These are phyloP conservation scores for Danio tinwini DNA, from an alignment of 2,797 vertebrate species.

Conservation along the genomic window DNA sequence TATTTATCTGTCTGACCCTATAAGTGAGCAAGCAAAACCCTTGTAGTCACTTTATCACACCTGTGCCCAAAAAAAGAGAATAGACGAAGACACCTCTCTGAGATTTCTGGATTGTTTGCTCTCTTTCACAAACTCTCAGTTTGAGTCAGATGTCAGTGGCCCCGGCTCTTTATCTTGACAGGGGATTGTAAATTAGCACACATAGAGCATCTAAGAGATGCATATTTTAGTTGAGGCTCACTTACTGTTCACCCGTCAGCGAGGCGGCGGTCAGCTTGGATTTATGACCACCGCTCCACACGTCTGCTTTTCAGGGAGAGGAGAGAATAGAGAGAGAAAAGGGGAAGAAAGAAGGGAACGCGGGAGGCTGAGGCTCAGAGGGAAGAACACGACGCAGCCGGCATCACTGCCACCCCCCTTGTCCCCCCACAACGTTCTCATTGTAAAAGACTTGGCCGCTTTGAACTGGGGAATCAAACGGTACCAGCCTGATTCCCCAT, in stretches of 20 bases:
- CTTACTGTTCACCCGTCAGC: constrained; percentile 69
- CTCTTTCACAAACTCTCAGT: constrained; percentile 77
- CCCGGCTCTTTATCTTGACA: constrained; percentile 71
- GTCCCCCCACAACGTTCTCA: constrained; percentile 58
- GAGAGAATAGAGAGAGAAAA: constrained; percentile 65
- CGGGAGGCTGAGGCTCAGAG: constrained; percentile 59
- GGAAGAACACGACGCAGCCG: constrained; percentile 81
- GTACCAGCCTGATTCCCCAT: constrained; percentile 86
- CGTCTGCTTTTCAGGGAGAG: constrained; percentile 67
- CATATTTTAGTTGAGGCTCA: constrained; percentile 45
- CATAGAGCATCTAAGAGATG: constrained; percentile 72
- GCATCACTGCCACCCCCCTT: constrained; percentile 63
- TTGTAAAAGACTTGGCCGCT: constrained; percentile 82
- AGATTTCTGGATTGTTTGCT: constrained; percentile 81
- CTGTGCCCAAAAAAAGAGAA: constrained; percentile 40
- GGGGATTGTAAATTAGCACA: constrained; percentile 77
- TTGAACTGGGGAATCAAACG: constrained; percentile 87
- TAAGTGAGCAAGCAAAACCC: constrained; percentile 3
- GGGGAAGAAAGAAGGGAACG: constrained; percentile 51
- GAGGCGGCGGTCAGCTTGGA: constrained; percentile 74
- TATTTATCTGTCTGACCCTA: constrained; percentile 37
- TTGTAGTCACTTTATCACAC: constrained; percentile 18
- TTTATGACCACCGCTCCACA: constrained; percentile 78
- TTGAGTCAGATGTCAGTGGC: constrained; percentile 81
- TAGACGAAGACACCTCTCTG: constrained; percentile 72